Percentiles rank a stretch among this genome's conserved stretches.
Conservation (phyloP, 1,140 invertebrate species). For the Drosophila mayri region DNA sequence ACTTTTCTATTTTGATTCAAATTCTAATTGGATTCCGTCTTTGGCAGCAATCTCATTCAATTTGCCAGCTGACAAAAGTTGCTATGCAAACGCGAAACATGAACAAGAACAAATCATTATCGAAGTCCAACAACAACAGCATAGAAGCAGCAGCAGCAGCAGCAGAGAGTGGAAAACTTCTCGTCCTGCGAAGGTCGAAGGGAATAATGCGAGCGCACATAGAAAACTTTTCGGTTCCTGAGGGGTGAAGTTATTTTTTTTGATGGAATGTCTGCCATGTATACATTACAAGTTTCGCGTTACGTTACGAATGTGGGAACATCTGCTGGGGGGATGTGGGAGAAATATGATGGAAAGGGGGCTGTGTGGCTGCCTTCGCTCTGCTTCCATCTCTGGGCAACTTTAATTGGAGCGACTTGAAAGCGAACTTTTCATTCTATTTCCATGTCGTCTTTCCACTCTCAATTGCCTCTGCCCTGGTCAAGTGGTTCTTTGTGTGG, state of each 20-base stretch:
- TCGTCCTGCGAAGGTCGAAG: conserved; percentile 4
- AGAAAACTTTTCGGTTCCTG: conserved; percentile 31
- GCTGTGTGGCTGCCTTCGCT: neutral
- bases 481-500: conserved; percentile 50
- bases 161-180: conserved; percentile 37
- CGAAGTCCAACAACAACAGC: conserved; percentile 33
- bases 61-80: conserved; percentile 72
- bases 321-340: neutral
- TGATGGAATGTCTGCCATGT: conserved; percentile 60
- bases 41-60: conserved; percentile 52
- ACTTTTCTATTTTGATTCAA: conserved; percentile 44
- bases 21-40: conserved; percentile 76
- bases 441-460: conserved; percentile 41
- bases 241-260: conserved; percentile 30
- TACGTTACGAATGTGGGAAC: conserved; percentile 54
- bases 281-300: conserved; percentile 75
- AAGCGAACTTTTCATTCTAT: conserved; percentile 54
- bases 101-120: conserved; percentile 50
- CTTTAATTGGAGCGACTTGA: conserved; percentile 76
- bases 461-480: conserved; percentile 25
- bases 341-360: neutral
- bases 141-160: neutral
- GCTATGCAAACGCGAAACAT: conserved; percentile 72
- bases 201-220: conserved; percentile 39
- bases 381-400: conserved; percentile 23